Percentiles rank a stretch among this genome's conserved stretches.
Evolutionary conservation across 2,888 invertebrate genomes (phyloP).

Genomic region (Dorcus parallelipipedus): DNA sequence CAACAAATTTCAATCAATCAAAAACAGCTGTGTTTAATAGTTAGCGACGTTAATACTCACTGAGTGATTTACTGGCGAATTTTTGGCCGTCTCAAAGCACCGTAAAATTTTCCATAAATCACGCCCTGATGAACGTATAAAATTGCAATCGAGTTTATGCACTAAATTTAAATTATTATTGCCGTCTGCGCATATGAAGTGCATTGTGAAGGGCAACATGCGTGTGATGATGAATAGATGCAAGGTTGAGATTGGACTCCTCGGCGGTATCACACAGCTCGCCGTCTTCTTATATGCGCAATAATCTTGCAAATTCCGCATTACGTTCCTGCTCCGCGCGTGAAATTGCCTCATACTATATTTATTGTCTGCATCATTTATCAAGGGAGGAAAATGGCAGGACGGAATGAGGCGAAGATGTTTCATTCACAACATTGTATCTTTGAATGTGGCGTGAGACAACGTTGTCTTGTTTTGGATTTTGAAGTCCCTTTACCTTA

Average conservation of each 20-base stretch:
- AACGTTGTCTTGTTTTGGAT: not conserved
- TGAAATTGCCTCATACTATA: slow-evolving; percentile 18
- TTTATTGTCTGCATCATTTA: slow-evolving; percentile 21
- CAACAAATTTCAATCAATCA: no score
- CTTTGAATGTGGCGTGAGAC: not conserved
- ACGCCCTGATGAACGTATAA: no score
- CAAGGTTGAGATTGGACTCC: slow-evolving; percentile 6
- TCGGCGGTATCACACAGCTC: not conserved
- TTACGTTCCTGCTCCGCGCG: slow-evolving; percentile 6
- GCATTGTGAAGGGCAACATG: not conserved
- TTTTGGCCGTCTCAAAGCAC: no score
- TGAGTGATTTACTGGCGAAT: no score
- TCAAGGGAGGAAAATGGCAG: slow-evolving; percentile 1
- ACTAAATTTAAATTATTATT: no score
- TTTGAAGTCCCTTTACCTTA: no score
- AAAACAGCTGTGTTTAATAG: no score
- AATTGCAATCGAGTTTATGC: no score
- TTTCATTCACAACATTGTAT: not conserved
- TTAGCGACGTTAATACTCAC: no score
- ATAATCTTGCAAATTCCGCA: slow-evolving; percentile 11
- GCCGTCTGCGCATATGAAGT: not conserved
- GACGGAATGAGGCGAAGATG: not conserved
- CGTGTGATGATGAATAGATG: slow-evolving; percentile 8
- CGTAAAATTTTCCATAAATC: no score
- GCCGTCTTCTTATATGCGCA: slow-evolving; percentile 8